Evolutionary conservation across 2,797 vertebrate species (phyloP).

Genomic region (Phoebastria nigripes): DNA sequence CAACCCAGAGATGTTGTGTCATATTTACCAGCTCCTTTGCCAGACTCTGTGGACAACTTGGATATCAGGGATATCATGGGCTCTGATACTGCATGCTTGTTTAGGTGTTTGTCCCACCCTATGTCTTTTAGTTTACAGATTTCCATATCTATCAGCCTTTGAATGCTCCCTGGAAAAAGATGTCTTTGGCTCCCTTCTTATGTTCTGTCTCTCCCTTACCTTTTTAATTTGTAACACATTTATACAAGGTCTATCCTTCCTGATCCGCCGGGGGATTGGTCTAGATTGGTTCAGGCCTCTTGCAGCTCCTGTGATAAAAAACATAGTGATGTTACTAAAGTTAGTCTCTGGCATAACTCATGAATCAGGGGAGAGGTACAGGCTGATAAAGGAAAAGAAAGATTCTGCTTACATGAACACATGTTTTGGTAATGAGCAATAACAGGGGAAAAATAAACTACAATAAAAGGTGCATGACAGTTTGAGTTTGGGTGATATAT

Average conservation of each 20-base stretch:
- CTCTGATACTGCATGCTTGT: background rate
- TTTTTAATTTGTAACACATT: background rate
- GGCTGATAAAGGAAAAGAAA: background rate
- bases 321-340: background rate
- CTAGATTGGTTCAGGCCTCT: background rate
- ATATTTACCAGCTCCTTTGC: background rate
- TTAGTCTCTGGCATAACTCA: background rate
- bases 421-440: conserved; percentile 2
- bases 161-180: background rate
- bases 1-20: background rate
- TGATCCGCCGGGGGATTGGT: background rate
- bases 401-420: background rate
- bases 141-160: background rate
- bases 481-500: conserved; percentile 11
- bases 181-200: background rate
- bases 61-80: background rate
- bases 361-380: background rate
- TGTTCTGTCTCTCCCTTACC: background rate
- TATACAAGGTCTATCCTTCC: background rate
- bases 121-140: background rate
- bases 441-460: background rate
- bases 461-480: background rate
- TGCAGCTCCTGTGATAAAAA: background rate
- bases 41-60: no score
- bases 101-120: background rate